These are phyloP conservation scores for Mastacembelus armatus DNA, from an alignment of 2,797 vertebrate genomes.

Conservation along the genomic window DNA sequence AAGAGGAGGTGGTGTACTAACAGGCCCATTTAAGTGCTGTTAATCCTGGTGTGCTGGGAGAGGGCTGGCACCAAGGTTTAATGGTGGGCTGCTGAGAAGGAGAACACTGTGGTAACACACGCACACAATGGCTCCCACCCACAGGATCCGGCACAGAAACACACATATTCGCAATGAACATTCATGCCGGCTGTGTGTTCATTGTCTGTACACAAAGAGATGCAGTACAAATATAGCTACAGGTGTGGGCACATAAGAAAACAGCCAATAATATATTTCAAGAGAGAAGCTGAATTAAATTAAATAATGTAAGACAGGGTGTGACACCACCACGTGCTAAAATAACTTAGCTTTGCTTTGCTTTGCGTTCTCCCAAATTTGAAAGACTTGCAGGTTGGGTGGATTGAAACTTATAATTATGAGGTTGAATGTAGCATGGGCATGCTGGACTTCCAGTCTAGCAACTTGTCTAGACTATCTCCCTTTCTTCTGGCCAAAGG, in stretches of 20 bases:
- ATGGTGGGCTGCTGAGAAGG: conserved; percentile 75
- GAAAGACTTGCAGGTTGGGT: not conserved
- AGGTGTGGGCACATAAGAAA: conserved; percentile 1
- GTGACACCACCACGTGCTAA: not conserved
- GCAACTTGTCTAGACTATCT: not conserved
- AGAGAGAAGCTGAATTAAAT: not conserved
- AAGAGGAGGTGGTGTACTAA: conserved; percentile 71
- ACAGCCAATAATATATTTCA: not conserved
- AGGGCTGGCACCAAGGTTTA: conserved; percentile 74
- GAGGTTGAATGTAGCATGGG: not conserved
- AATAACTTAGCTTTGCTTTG: conserved; percentile 7
- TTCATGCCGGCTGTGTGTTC: conserved; percentile 41
- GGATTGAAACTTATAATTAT: not conserved
- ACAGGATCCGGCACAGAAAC: conserved; percentile 39
- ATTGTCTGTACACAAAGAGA: conserved; percentile 21
- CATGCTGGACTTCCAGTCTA: not conserved
- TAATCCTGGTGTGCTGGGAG: conserved; percentile 79
- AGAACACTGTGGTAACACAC: conserved; percentile 60
- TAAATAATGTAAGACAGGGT: not conserved
- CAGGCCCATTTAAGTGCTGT: conserved; percentile 80
- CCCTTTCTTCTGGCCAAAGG: not conserved
- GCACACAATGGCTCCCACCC: conserved; percentile 53
- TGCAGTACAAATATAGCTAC: conserved; percentile 4
- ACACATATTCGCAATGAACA: conserved; percentile 43
- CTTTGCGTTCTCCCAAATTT: not conserved